Conservation (phyloP, 2,113 vertebrate species). For the Paratilapia polleni region DNA sequence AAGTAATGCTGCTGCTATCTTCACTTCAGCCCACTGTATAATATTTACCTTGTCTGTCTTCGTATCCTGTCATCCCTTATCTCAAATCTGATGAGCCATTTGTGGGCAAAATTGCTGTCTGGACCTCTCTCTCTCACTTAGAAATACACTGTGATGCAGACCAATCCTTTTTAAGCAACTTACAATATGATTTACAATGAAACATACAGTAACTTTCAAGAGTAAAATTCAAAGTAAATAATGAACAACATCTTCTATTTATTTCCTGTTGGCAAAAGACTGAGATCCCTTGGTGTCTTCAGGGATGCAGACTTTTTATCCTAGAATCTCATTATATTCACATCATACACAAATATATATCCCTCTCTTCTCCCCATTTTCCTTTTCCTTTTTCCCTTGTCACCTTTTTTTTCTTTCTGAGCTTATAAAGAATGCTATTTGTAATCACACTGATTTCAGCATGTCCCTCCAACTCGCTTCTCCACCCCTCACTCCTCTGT, state of each 20-base stretch:
- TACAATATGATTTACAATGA: neutral
- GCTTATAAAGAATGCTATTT: neutral
- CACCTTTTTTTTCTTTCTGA: neutral
- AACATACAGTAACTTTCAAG: neutral
- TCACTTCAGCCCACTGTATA: neutral
- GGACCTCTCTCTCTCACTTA: neutral
- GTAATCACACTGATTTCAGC: slow-evolving; percentile 2
- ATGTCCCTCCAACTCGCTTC: neutral
- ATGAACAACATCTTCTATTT: neutral
- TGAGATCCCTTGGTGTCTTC: neutral
- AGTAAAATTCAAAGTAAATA: neutral
- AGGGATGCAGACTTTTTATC: neutral
- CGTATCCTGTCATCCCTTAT: neutral
- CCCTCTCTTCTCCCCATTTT: neutral
- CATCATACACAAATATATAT: neutral
- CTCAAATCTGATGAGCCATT: neutral
- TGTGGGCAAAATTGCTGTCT: neutral
- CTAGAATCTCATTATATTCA: neutral
- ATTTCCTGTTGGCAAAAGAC: neutral
- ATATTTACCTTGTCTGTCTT: neutral
- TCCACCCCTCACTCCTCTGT: neutral
- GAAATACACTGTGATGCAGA: neutral
- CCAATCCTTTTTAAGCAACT: neutral
- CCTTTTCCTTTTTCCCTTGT: neutral
- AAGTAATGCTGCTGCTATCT: neutral